phyloP scores from a whole-genome alignment of 2,888 invertebrate species.

The Crepidodera aurea region DNA sequence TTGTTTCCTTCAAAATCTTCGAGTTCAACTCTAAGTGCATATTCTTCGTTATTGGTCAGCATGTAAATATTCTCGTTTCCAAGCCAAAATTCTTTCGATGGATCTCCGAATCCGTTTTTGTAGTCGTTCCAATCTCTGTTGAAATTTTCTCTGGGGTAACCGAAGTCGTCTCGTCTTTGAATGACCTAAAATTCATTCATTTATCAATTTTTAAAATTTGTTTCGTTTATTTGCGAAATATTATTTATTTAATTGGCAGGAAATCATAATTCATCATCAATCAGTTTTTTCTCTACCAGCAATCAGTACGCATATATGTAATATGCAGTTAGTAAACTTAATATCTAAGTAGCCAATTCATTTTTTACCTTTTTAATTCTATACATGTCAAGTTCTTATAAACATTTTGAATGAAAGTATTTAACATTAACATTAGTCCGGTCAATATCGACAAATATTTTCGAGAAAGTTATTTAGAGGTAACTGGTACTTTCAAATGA shows the following conservation, averaged over 20 bases:
- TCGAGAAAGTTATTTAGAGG: too few relatives aligned
- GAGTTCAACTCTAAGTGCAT: constrained; percentile 84
- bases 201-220: not conserved
- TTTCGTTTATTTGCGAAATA: not conserved
- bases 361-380: not conserved
- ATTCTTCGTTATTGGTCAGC: constrained; percentile 91
- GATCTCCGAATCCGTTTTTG: constrained; percentile 92
- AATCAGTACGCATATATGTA: not conserved
- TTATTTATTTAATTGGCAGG: not conserved
- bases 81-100: constrained; percentile 89
- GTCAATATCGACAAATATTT: not conserved
- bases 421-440: not conserved
- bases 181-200: constrained; percentile 72
- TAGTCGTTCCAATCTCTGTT: constrained; percentile 93
- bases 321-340: not conserved
- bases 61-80: constrained; percentile 94
- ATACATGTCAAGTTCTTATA: not conserved
- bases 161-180: constrained; percentile 88
- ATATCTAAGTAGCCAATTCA: not conserved
- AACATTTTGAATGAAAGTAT: constrained; percentile 7
- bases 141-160: constrained; percentile 87
- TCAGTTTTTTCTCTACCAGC: not conserved
- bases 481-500: too few relatives aligned
- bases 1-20: constrained; percentile 94
- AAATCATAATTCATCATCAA: not conserved